Base-by-base conservation (phyloP, 2,888 invertebrate genomes). In the Chelonus formosanus region DNA sequence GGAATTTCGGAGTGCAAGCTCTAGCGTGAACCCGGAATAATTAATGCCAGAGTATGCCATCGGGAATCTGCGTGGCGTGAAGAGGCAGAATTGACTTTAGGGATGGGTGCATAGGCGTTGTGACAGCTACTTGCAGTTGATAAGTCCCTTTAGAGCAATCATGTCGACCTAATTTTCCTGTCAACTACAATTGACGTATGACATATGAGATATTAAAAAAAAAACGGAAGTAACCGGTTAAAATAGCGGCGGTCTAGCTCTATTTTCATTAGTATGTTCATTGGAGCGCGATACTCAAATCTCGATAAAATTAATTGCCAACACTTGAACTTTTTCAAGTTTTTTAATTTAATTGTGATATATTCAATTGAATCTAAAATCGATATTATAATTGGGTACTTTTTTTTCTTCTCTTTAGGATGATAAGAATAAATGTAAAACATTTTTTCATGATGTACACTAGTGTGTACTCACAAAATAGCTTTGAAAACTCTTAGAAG, bases 1-100 rank as follows among this genome's bases (percentile, higher is more conserved):
- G 52, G 60, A 60, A 60, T 52, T 60, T 60, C 20, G 36, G 52
- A 52, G 60, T n/a, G 50, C 7, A 52, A 60, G 60, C 60, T 60
- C 50, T 60, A 52, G 60, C 60, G 60, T 60, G 60, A 60, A 60
- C 60, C 52, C 50, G 50, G 60, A 60, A 60, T 60, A 60, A 60
- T 60, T 60, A 60, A 60, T 60, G 60, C 52, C 52, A 52, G 60
- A 60, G 52, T 50, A 47, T 47, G 52, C 50, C 60, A 60, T 60
- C 52, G 60, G 43, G 60, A 60, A 50, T 50, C 43, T 31, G n/a
- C 50, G 50, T 43, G 43, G 50, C 50, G 52, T 60, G 60, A 60
- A 60, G 52, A 36, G 50, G 31, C 47, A 48, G 40, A 60, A 59
- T 59, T 59, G 58, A 59, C 58, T 59, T 59, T 5, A 59, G 47